Evolutionary conservation across 2,797 vertebrate species (phyloP), one percentile per base, ranked within the genome.

Genomic region (Muraenolepis orangiensis): DNA sequence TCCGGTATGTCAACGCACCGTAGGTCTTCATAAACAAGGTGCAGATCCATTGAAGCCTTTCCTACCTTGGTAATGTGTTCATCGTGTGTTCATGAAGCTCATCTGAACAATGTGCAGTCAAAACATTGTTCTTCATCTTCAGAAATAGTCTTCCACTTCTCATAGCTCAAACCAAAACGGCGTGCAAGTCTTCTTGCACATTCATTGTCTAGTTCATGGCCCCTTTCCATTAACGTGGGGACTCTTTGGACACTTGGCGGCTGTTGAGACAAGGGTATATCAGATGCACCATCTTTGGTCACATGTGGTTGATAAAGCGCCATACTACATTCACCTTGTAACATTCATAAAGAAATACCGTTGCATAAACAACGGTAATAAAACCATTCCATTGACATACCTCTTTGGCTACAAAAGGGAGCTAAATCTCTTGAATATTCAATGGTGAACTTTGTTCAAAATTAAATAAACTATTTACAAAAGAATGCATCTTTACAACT

Each of bases 181-280:
- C 42, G n/a, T 75, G n/a, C 69, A 74, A 76, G 1, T 28, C 14
- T 79, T 78, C 40, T 70, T 69, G 73, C 20, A 74, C 42, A 34
- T 51, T 82, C 78, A 71, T 82, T 20, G 32, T 78, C 78, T 66
- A 84, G 74, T 71, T 80, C 71, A 72, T 79, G 69, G 61, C 74
- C 72, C 72, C 42, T 80, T 72, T 80, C 76, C 30, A 70, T 81
- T 64, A 81, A 71, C 31, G 66, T 78, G 23, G 26, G 29, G 40
- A 72, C 51, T 78, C 80, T 76, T 74, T 74, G 64, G 74, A 64
- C 20, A 69, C 23, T 73, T 40, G n/a, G n/a, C n/a, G n/a, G n/a
- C n/a, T n/a, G n/a, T n/a, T n/a, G n/a, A n/a, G n/a, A n/a, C n/a
- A n/a, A n/a, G n/a, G n/a, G n/a, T n/a, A n/a, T n/a, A n/a, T n/a